Evolutionary conservation across 1,140 invertebrate genomes (phyloP).

Genomic region (Harpegnathos saltator): DNA sequence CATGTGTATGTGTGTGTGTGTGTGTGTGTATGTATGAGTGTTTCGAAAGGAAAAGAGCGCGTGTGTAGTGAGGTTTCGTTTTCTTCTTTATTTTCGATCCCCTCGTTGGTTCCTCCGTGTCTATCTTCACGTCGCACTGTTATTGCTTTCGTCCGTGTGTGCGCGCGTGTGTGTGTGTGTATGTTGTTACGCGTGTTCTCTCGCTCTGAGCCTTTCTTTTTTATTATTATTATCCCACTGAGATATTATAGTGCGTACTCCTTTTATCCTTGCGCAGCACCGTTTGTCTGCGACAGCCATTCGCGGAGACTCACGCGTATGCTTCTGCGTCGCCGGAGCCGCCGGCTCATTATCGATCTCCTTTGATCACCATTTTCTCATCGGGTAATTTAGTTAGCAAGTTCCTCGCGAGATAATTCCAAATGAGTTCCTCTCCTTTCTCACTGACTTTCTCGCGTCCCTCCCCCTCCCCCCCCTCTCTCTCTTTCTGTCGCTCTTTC

Average conservation of each 20-base stretch:
- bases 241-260: too few species aligned
- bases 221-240: too few species aligned
- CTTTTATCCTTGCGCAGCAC: too few species aligned
- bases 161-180: too few species aligned
- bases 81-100: not conserved
- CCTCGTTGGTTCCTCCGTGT: not conserved
- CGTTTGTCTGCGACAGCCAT: constrained; percentile 2
- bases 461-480: too few species aligned
- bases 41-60: not conserved
- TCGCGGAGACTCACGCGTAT: not conserved
- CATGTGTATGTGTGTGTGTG: not conserved
- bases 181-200: not conserved
- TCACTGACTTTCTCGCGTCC: too few species aligned
- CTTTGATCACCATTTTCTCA: constrained; percentile 23
- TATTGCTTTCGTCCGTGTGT: not conserved
- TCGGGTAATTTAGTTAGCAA: constrained; percentile 58
- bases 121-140: not conserved
- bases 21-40: too few species aligned
- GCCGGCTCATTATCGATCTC: constrained; percentile 15
- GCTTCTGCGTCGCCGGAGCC: too few species aligned
- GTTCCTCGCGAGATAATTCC: constrained; percentile 51
- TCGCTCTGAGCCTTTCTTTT: too few species aligned
- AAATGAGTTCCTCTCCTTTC: not conserved
- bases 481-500: too few species aligned
- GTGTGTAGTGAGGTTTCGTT: constrained; percentile 1